Evolutionary conservation across 2,113 vertebrate genomes (phyloP).

Genomic region (Phrynocephalus versicolor): DNA sequence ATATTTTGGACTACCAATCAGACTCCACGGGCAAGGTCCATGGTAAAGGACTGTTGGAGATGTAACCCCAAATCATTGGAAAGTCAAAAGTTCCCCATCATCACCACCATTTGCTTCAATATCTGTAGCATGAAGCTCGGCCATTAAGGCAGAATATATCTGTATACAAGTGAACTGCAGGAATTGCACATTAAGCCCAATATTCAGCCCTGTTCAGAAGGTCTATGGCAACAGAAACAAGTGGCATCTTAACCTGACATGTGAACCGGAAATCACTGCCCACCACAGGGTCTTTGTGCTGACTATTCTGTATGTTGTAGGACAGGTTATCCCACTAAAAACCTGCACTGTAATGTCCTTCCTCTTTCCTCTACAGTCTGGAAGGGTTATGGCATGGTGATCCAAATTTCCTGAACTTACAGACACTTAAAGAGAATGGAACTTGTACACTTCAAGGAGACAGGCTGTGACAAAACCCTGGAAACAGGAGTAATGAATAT

Average conservation of each 20-base stretch:
- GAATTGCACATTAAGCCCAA: not conserved
- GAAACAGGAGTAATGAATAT: too few relatives aligned
- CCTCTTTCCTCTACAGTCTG: too few relatives aligned
- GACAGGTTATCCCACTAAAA: not conserved
- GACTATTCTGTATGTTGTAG: not conserved
- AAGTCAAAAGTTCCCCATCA: not conserved
- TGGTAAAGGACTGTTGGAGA: not conserved
- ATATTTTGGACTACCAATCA: not conserved
- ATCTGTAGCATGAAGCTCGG: not conserved
- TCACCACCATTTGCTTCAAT: not conserved
- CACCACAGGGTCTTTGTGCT: not conserved
- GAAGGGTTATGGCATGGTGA: not conserved
- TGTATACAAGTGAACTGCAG: not conserved
- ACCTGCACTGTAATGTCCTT: not conserved
- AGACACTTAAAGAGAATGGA: not conserved
- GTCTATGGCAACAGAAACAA: not conserved
- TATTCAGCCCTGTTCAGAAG: not conserved
- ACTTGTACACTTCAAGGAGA: not conserved
- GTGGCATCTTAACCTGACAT: not conserved
- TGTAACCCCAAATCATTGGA: not conserved
- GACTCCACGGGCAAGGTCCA: not conserved
- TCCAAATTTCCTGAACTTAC: not conserved
- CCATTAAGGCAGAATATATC: not conserved
- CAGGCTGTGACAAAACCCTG: too few relatives aligned
- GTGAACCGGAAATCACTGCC: not conserved